Evolutionary conservation across 2,113 vertebrate species (phyloP), one percentile per base, ranked within the genome.

Genomic region (Cariama cristata): DNA sequence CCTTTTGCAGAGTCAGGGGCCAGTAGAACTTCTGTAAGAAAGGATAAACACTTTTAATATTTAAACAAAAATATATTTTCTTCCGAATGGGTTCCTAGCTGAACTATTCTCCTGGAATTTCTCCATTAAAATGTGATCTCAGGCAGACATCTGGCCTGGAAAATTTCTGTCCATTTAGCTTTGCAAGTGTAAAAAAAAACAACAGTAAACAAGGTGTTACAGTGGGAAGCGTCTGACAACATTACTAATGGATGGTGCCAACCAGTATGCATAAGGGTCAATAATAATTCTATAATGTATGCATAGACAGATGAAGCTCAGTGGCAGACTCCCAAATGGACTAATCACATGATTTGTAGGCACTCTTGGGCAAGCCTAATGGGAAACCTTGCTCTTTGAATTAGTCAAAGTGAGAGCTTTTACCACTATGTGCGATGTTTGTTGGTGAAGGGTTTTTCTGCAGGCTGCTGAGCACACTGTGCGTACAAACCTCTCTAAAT

Each of bases 291-390:
- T 63, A 19, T 84, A 80, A 71, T 60, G 8, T 42, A 75, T n/a
- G 56, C 75, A 73, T 81, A 83, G 63, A 58, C 14, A 96, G 94
- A 86, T 76, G 80, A 86, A 96, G 21, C 50, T 93, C 32, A 68
- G 64, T 95, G 88, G 38, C 69, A 84, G 60, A 88, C 45, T 96
- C 83, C 56, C 81, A 97, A 69, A 88, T 73, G 62, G 19, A 90
- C 7, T 82, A 84, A 94, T 80, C 83, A 35, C 55, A 42, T 60
- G 82, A 69, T 94, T 90, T 96, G 21, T 14, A 72, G 40, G 6
- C n/a, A 55, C 55, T 24, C 20, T 67, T 79, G 49, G 64, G 47
- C 79, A 69, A 83, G 20, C n/a, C 49, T 77, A 60, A 83, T 68
- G 10, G 32, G 35, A 90, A 95, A 55, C 14, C 32, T 87, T 80